Evolutionary conservation across 2,888 invertebrate species (phyloP).

Genomic region (Tortricodes alternella): DNA sequence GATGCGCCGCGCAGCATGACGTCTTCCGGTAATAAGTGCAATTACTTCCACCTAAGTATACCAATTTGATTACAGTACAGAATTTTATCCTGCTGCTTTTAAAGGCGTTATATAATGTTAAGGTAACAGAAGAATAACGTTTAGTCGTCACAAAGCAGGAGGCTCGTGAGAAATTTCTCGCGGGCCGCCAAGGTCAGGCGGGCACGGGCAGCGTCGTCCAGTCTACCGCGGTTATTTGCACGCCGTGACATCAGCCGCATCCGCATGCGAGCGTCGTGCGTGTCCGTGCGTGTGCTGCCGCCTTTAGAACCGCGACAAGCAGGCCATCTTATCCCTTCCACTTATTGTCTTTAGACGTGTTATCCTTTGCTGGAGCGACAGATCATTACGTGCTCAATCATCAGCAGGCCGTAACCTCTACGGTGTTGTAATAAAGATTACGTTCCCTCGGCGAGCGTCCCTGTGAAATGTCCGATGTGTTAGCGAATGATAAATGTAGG

Average conservation of each 20-base stretch:
- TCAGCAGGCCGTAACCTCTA: conserved; percentile 57
- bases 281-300: conserved; percentile 58
- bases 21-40: conserved; percentile 62
- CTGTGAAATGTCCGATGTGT: conserved; percentile 81
- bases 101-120: not conserved
- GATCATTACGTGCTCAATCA: conserved; percentile 71
- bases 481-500: conserved; percentile 83
- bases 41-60: conserved; percentile 32
- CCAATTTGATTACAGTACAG: conserved; percentile 31
- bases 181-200: conserved; percentile 60
- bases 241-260: conserved; percentile 66
- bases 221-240: conserved; percentile 69
- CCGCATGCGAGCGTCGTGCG: conserved; percentile 67
- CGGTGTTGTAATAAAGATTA: conserved; percentile 60
- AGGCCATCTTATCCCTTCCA: conserved; percentile 72
- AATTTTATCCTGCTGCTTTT: conserved; percentile 23
- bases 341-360: conserved; percentile 73
- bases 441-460: conserved; percentile 58
- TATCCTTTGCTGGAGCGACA: conserved; percentile 70
- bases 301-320: conserved; percentile 56
- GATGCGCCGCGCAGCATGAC: conserved; percentile 55
- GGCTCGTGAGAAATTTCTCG: conserved; percentile 64
- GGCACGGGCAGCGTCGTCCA: conserved; percentile 59
- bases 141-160: conserved; percentile 15
- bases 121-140: not conserved